Evolutionary conservation across 2,113 vertebrate species (phyloP).

Genomic region (Carassius gibelio): DNA sequence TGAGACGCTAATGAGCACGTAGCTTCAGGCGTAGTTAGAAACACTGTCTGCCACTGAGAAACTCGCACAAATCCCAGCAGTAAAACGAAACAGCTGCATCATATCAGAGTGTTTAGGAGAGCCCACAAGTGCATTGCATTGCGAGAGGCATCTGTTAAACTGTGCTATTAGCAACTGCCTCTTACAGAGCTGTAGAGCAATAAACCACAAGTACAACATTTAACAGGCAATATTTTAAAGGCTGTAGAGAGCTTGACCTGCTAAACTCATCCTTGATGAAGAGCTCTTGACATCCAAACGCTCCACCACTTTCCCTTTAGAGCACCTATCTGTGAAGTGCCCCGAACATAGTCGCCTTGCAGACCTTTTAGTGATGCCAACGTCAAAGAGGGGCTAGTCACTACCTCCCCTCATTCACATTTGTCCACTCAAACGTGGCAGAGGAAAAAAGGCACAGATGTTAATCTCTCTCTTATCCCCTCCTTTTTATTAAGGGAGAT

Average conservation of each 20-base stretch:
- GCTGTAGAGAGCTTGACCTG: slow-evolving; percentile 3
- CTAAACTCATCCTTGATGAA: slow-evolving; percentile 34
- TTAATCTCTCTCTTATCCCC: slow-evolving; percentile 73
- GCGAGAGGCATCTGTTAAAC: slow-evolving; percentile 34
- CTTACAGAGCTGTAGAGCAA: background rate
- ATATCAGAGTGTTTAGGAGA: slow-evolving; percentile 34
- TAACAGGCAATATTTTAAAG: background rate
- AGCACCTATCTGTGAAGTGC: slow-evolving; percentile 49
- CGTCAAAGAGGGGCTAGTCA: slow-evolving; percentile 67
- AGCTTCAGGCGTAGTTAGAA: slow-evolving; percentile 51
- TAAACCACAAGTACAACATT: slow-evolving; percentile 4
- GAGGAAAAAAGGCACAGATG: slow-evolving; percentile 74
- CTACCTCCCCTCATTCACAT: slow-evolving; percentile 74
- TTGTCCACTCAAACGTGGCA: slow-evolving; percentile 71
- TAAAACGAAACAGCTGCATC: slow-evolving; percentile 49
- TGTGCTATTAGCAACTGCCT: background rate
- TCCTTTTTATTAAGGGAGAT: slow-evolving; percentile 70
- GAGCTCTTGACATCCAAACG: slow-evolving; percentile 48
- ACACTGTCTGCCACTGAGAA: slow-evolving; percentile 27
- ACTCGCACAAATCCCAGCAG: slow-evolving; percentile 40
- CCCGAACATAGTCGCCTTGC: slow-evolving; percentile 40
- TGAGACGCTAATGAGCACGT: slow-evolving; percentile 49
- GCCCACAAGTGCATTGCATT: background rate
- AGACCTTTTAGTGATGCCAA: slow-evolving; percentile 43
- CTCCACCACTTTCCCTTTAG: slow-evolving; percentile 49